Conservation (phyloP, 2,797 vertebrate genomes). For the Pipistrellus nathusii region DNA sequence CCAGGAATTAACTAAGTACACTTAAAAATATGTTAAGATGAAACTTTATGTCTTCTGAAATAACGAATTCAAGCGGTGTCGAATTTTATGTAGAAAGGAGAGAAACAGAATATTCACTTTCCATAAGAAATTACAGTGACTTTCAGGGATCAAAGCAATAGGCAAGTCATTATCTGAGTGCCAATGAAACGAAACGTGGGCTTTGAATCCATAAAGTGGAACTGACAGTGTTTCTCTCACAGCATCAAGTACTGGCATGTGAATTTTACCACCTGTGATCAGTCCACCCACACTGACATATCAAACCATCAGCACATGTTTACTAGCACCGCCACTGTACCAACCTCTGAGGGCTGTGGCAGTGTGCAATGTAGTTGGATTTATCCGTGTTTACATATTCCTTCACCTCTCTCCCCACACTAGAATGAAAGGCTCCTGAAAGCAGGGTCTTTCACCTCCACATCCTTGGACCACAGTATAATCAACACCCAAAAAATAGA, state of each 20-base stretch:
- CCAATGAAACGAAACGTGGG: constrained; percentile 64
- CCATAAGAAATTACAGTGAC: constrained; percentile 55
- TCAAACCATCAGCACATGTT: constrained; percentile 8
- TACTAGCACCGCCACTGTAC: background rate
- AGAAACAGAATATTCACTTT: constrained; percentile 4
- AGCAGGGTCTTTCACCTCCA: background rate
- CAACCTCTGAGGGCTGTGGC: background rate
- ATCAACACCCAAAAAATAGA: background rate
- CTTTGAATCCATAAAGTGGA: constrained; percentile 73
- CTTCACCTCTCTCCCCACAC: background rate
- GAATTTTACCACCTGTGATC: background rate
- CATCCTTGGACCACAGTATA: background rate
- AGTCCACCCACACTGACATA: background rate
- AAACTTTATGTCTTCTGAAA: constrained; percentile 40
- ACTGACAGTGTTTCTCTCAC: constrained; percentile 60
- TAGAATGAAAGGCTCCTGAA: background rate
- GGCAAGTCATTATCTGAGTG: constrained; percentile 61
- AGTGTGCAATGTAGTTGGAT: background rate
- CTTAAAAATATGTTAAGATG: background rate
- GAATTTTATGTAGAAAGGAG: constrained; percentile 57
- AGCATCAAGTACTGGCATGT: constrained; percentile 40
- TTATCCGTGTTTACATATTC: background rate
- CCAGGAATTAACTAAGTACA: constrained; percentile 59
- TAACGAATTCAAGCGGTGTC: constrained; percentile 66
- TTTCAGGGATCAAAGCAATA: constrained; percentile 64